Conservation (phyloP, 2,888 invertebrate species). For the Tipula unca region DNA sequence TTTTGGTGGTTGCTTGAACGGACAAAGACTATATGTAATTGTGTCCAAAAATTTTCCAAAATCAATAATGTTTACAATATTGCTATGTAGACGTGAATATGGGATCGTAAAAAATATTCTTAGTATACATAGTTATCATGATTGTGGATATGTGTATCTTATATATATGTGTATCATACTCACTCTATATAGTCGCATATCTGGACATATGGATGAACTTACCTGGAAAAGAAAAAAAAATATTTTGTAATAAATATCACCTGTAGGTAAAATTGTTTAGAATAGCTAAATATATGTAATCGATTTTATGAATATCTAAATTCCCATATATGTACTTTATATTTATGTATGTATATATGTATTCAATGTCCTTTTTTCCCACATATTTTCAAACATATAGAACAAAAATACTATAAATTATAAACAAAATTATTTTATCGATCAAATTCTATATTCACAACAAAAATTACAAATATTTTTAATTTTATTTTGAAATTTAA, state of each 20-base stretch:
- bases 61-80: too few species aligned
- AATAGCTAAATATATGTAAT: neutral
- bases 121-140: too few species aligned
- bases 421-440: neutral
- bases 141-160: too few species aligned
- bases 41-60: too few species aligned
- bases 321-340: neutral
- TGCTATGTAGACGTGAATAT: too few species aligned
- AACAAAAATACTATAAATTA: neutral
- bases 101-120: too few species aligned
- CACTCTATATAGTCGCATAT: neutral
- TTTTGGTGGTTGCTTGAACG: too few species aligned
- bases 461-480: too few species aligned
- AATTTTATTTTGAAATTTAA: neutral
- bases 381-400: neutral
- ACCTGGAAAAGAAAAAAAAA: neutral
- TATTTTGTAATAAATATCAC: neutral
- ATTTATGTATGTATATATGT: neutral
- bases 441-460: neutral
- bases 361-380: neutral
- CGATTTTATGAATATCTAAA: neutral
- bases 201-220: neutral
- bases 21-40: too few species aligned
- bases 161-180: neutral
- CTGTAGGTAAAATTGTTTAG: neutral